Evolutionary conservation across 2,797 vertebrate genomes (phyloP).

Genomic region (Eleutherodactylus coqui): DNA sequence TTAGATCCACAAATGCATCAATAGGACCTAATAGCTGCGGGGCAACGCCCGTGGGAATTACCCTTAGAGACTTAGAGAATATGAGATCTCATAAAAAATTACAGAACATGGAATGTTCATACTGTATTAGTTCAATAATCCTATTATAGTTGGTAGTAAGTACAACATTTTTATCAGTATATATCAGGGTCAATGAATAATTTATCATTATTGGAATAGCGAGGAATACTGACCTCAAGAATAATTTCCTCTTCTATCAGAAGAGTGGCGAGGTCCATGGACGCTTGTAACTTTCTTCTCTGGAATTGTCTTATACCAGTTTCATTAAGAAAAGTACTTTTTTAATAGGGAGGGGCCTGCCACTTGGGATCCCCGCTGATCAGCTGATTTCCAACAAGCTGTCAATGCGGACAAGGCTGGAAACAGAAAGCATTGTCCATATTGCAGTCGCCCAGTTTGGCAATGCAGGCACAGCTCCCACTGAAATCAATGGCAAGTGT

Average conservation of each 20-base stretch:
- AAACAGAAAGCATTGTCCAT: too few species aligned
- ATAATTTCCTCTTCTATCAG: slow-evolving; percentile 54
- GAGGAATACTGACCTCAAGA: slow-evolving; percentile 48
- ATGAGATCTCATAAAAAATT: background rate
- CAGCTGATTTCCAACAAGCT: too few species aligned
- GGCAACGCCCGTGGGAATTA: too few species aligned
- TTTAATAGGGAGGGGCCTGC: too few species aligned
- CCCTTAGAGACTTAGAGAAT: background rate
- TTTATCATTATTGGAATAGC: background rate
- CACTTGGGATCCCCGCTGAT: too few species aligned
- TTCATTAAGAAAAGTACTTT: slow-evolving; percentile 32
- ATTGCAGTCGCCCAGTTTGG: too few species aligned
- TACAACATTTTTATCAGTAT: background rate
- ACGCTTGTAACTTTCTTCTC: slow-evolving; percentile 13
- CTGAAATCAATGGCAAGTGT: too few species aligned
- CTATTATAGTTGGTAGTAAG: background rate
- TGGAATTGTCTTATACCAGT: slow-evolving; percentile 21
- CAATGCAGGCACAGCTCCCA: too few species aligned
- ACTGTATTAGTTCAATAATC: background rate
- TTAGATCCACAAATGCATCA: too few species aligned
- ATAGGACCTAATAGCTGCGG: too few species aligned
- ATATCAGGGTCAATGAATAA: background rate
- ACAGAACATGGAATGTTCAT: background rate
- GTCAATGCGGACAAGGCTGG: too few species aligned
- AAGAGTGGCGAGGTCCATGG: slow-evolving; percentile 9